A percentile compares a stretch with the other conserved stretches of the same genome.
phyloP scores from a whole-genome alignment of 37 sponge, comb jelly and placozoan species.

The Ianthella basta region DNA sequence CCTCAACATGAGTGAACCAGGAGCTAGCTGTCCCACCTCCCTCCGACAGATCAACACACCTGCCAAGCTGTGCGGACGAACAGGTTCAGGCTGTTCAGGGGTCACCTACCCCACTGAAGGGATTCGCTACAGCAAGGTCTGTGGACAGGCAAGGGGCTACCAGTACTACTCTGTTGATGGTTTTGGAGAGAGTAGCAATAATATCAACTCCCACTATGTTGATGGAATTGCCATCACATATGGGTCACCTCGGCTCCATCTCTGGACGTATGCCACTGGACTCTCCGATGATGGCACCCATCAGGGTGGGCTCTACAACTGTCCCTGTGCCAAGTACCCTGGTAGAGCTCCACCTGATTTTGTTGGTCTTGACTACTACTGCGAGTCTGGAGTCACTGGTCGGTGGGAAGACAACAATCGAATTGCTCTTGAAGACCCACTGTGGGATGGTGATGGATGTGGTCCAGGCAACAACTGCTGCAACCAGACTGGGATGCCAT shows the following conservation, averaged over 20 bases:
- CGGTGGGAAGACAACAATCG: neutral
- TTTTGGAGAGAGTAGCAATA: neutral
- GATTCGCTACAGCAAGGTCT: slow-evolving; percentile 24
- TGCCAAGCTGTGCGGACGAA: neutral
- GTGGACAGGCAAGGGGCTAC: slow-evolving; percentile 40
- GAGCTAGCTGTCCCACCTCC: slow-evolving; percentile 6
- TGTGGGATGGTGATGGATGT: slow-evolving; percentile 7
- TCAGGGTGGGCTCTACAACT: neutral
- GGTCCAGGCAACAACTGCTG: neutral
- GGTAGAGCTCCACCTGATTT: neutral
- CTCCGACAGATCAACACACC: neutral
- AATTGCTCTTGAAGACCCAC: neutral
- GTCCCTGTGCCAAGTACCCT: neutral
- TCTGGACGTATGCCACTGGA: slow-evolving; percentile 28
- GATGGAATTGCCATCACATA: neutral
- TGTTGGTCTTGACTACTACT: neutral
- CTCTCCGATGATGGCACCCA: neutral
- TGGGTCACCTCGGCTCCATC: neutral
- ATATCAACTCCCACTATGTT: slow-evolving; percentile 11
- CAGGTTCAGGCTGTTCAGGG: neutral
- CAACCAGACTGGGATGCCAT: neutral
- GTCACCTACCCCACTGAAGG: neutral
- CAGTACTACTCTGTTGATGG: slow-evolving; percentile 16
- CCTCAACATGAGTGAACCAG: slow-evolving; percentile 6
- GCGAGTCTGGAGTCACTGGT: neutral